These are phyloP conservation scores for Guaruba guarouba DNA, from an alignment of 2,113 vertebrate genomes.

Conservation along the genomic window DNA sequence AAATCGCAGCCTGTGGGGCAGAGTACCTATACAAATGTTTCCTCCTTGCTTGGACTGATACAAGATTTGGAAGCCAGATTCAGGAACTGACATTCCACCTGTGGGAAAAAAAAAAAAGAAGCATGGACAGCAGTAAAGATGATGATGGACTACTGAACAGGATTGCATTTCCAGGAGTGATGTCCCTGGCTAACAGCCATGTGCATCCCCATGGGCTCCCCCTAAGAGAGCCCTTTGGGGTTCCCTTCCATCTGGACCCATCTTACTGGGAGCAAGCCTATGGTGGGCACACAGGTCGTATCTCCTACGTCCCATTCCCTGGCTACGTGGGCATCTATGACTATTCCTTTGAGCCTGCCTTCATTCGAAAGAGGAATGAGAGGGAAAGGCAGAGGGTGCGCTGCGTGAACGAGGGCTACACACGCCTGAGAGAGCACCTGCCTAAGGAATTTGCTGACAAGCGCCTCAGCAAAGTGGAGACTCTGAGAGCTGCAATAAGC, in stretches of 20 bases:
- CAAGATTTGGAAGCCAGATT: neutral
- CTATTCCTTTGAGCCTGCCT: constrained; percentile 84
- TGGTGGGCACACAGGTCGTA: constrained; percentile 27
- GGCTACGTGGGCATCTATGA: constrained; percentile 75
- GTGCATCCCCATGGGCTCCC: constrained; percentile 16
- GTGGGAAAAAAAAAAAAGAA: neutral
- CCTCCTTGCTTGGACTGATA: neutral
- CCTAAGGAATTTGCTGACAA: constrained; percentile 84
- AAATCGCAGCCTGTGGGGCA: neutral
- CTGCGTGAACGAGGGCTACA: constrained; percentile 91
- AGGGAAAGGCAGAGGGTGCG: constrained; percentile 90
- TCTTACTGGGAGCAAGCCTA: constrained; percentile 68
- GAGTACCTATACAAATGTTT: neutral
- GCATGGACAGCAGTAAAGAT: constrained; percentile 59
- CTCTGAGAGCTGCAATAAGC: constrained; percentile 86
- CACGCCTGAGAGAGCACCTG: constrained; percentile 87
- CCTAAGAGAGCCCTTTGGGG: constrained; percentile 53
- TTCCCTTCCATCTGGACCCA: constrained; percentile 69
- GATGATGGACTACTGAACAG: constrained; percentile 36
- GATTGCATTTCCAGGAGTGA: constrained; percentile 54
- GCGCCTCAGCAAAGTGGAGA: constrained; percentile 93
- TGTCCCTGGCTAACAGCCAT: constrained; percentile 49
- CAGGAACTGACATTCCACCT: neutral
- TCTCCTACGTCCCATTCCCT: constrained; percentile 77
- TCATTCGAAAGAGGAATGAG: constrained; percentile 90